These are phyloP conservation scores for Rhagoletis pomonella DNA, from an alignment of 1,140 invertebrate species.

Conservation along the genomic window DNA sequence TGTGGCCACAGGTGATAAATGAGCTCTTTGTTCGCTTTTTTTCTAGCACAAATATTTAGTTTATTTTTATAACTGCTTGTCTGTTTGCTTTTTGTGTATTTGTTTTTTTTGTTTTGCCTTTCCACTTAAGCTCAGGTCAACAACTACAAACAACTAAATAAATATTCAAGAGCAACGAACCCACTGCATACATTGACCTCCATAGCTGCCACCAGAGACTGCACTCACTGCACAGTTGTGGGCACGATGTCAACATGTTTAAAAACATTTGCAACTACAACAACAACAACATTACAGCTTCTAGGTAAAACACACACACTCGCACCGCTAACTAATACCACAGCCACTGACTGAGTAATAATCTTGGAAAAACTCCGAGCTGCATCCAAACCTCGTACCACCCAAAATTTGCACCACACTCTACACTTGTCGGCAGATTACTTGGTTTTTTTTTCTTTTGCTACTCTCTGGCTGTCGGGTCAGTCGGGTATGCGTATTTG, in stretches of 20 bases:
- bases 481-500: not conserved
- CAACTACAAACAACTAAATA: not conserved
- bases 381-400: not conserved
- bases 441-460: not conserved
- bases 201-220: not conserved
- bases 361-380: not conserved
- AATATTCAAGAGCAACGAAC: not conserved
- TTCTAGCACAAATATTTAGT: not conserved
- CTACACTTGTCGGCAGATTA: not conserved
- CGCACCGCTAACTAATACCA: not conserved
- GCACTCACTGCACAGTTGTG: not conserved
- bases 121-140: not conserved
- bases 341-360: slow-evolving; percentile 3
- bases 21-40: no score
- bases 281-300: not conserved
- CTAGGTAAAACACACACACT: not conserved
- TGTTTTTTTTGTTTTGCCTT: not conserved
- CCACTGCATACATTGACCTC: slow-evolving; percentile 1
- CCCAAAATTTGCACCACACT: not conserved
- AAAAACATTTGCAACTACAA: slow-evolving; percentile 8
- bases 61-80: not conserved
- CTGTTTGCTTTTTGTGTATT: not conserved
- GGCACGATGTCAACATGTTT: not conserved
- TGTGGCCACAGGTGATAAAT: not conserved
- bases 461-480: not conserved